A percentile compares a stretch with the other conserved stretches of the same genome.
Evolutionary conservation across 2,113 vertebrate species (phyloP).

Genomic region (Perca flavescens): DNA sequence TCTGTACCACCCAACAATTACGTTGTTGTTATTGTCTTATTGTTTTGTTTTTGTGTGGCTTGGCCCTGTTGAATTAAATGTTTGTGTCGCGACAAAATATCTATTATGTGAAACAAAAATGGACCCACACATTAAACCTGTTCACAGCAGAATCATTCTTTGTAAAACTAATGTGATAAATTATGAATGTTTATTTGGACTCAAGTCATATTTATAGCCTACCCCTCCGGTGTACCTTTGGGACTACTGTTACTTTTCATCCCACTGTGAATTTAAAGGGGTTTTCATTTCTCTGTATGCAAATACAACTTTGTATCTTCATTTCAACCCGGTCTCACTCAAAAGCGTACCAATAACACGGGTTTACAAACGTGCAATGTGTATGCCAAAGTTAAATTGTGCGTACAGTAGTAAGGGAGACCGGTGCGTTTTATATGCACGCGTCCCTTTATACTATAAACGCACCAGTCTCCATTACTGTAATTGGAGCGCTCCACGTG

Average conservation of each 20-base stretch:
- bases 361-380: too few species aligned
- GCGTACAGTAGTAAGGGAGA: too few species aligned
- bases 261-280: constrained; percentile 48
- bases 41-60: too few species aligned
- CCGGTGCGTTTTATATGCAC: too few species aligned
- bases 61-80: neutral
- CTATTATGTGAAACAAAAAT: neutral
- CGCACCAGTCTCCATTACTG: too few species aligned
- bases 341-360: too few species aligned
- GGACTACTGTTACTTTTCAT: constrained; percentile 46
- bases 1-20: too few species aligned
- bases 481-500: too few species aligned
- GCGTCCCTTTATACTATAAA: too few species aligned
- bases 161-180: neutral
- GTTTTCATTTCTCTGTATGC: constrained; percentile 27
- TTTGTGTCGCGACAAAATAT: neutral
- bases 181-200: constrained; percentile 7
- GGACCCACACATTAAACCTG: neutral
- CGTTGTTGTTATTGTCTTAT: too few species aligned
- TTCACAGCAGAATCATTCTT: constrained; percentile 25
- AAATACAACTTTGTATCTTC: constrained; percentile 29
- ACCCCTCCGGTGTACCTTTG: neutral
- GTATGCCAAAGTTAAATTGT: too few species aligned
- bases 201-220: constrained; percentile 15
- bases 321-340: neutral